phyloP scores from a whole-genome alignment of 2,888 invertebrate species.

The Augochlorella aurata region DNA sequence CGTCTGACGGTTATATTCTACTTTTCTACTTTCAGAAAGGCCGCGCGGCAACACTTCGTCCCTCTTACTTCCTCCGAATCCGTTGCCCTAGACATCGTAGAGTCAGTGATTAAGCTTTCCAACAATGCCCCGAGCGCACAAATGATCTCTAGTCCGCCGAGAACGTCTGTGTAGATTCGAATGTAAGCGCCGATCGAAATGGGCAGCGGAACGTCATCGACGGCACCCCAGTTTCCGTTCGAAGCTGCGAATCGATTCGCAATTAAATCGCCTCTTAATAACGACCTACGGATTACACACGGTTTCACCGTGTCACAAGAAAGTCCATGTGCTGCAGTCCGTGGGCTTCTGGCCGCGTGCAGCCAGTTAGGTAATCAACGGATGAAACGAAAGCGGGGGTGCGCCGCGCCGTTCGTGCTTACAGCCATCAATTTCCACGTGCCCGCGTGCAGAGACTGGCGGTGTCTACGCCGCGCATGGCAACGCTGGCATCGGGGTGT shows the following conservation, averaged over 20 bases:
- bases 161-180: neutral
- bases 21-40: no score
- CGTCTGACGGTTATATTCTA: no score
- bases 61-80: no score
- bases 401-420: constrained; percentile 54
- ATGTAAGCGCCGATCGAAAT: neutral
- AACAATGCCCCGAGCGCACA: neutral
- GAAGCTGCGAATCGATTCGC: constrained; percentile 42
- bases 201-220: neutral
- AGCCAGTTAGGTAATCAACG: constrained; percentile 74
- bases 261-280: constrained; percentile 55
- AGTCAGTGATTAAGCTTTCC: no score
- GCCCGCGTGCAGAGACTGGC: constrained; percentile 10
- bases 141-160: neutral
- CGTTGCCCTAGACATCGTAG: neutral
- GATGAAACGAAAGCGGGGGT: constrained; percentile 73
- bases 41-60: no score
- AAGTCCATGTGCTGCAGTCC: constrained; percentile 2
- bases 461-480: neutral
- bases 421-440: constrained; percentile 43
- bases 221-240: neutral
- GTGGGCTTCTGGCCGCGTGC: constrained; percentile 59
- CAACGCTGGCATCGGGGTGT: neutral
- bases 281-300: constrained; percentile 21
- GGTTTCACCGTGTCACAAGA: neutral